phyloP scores from a whole-genome alignment of 2,888 invertebrate genomes.

The Linnaemya vulpina region DNA sequence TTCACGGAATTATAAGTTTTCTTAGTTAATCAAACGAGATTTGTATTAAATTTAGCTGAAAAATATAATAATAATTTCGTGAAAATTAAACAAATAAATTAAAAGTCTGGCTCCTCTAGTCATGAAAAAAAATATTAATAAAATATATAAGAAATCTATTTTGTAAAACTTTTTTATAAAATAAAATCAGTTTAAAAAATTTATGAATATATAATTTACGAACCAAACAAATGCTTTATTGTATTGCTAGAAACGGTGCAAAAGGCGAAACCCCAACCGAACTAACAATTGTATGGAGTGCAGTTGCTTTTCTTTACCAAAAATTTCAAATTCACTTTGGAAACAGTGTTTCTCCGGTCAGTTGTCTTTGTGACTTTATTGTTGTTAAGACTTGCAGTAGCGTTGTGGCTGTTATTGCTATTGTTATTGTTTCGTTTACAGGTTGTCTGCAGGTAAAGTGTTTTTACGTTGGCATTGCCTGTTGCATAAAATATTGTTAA shows the following conservation, averaged over 20 bases:
- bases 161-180: too few relatives aligned
- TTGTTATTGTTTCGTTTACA: slow-evolving; percentile 48
- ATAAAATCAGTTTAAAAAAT: too few relatives aligned
- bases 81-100: too few relatives aligned
- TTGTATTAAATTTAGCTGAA: too few relatives aligned
- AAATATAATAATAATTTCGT: too few relatives aligned
- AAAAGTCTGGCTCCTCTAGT: too few relatives aligned
- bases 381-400: background rate
- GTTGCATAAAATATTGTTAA: slow-evolving; percentile 69
- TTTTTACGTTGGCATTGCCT: slow-evolving; percentile 50
- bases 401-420: slow-evolving; percentile 5
- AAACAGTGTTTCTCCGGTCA: slow-evolving; percentile 43
- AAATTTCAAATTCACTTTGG: slow-evolving; percentile 1
- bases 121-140: too few relatives aligned
- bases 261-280: background rate
- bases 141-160: too few relatives aligned
- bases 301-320: background rate
- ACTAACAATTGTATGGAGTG: background rate
- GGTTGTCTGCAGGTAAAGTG: slow-evolving; percentile 47
- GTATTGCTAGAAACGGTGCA: background rate
- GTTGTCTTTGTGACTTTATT: slow-evolving; percentile 45
- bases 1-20: too few relatives aligned
- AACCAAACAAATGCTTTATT: too few relatives aligned
- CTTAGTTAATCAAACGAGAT: too few relatives aligned
- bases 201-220: too few relatives aligned